These are phyloP conservation scores for Trichogramma pretiosum DNA, from an alignment of 1,140 invertebrate species.

Conservation along the genomic window DNA sequence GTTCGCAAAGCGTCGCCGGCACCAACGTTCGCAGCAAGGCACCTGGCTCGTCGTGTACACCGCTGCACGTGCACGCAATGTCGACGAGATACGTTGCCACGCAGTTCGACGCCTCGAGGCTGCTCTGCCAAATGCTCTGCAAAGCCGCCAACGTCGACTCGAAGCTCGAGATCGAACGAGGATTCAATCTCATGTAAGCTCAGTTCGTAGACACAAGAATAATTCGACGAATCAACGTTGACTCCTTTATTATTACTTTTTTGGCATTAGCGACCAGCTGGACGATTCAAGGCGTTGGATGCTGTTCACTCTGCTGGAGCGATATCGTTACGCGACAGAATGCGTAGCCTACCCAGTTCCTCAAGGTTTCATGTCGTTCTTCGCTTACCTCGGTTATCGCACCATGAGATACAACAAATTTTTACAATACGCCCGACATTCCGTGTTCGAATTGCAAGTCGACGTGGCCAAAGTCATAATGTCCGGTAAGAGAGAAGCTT, in stretches of 20 bases:
- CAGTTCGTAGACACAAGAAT: background rate
- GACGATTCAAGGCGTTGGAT: constrained; percentile 56
- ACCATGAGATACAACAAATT: constrained; percentile 66
- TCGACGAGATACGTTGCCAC: constrained; percentile 69
- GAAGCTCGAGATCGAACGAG: constrained; percentile 57
- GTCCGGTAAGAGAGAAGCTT: constrained; percentile 57
- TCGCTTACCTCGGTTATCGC: constrained; percentile 73
- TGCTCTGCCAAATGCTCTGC: constrained; percentile 65
- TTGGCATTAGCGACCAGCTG: constrained; percentile 59
- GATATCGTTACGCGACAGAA: constrained; percentile 68
- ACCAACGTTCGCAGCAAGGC: no score
- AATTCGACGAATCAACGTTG: background rate
- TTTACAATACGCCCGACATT: constrained; percentile 67
- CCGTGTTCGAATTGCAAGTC: constrained; percentile 75
- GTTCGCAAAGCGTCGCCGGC: constrained; percentile 43
- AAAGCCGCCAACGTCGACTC: constrained; percentile 58
- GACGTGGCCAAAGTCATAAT: constrained; percentile 79
- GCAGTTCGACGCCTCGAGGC: constrained; percentile 67
- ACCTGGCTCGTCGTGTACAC: constrained; percentile 45
- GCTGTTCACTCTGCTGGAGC: constrained; percentile 64
- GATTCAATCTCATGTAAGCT: constrained; percentile 67
- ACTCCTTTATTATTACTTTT: constrained; percentile 6
- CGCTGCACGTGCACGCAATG: constrained; percentile 70
- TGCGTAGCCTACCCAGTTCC: constrained; percentile 73
- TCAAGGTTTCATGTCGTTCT: constrained; percentile 77